A percentile compares a stretch with the other conserved stretches of the same genome.
Conservation (phyloP, 2,113 vertebrate genomes). For the Gracilinanus agilis region DNA sequence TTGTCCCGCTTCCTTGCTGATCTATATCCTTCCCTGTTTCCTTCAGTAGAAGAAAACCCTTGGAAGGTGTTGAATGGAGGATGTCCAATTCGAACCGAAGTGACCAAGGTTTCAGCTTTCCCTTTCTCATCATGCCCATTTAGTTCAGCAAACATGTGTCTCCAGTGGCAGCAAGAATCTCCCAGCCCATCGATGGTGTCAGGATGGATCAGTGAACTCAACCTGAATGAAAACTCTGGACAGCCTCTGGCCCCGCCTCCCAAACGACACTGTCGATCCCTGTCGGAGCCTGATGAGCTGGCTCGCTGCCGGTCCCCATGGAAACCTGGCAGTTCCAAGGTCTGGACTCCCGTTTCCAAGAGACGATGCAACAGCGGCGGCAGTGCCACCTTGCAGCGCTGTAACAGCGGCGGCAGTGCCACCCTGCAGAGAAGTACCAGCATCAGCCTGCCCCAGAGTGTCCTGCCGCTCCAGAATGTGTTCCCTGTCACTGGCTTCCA, state of each 20-base stretch:
- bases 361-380: constrained; percentile 86
- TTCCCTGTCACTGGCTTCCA: constrained; percentile 77
- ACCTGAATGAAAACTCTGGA: constrained; percentile 79
- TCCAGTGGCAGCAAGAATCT: constrained; percentile 81
- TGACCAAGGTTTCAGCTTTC: constrained; percentile 64
- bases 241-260: constrained; percentile 84
- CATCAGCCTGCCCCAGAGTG: constrained; percentile 79
- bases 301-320: constrained; percentile 83
- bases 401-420: constrained; percentile 81
- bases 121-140: constrained; percentile 74
- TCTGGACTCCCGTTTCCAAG: constrained; percentile 88
- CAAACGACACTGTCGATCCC: constrained; percentile 87
- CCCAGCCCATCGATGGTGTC: constrained; percentile 66
- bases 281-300: constrained; percentile 87
- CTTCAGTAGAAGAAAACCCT: constrained; percentile 79
- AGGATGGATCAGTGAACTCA: constrained; percentile 80
- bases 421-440: constrained; percentile 82
- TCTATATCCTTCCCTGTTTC: neutral
- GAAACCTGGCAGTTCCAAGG: constrained; percentile 86
- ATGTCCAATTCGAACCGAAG: constrained; percentile 77
- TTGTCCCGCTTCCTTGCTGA: neutral
- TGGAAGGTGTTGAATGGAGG: constrained; percentile 82
- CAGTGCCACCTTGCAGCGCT: constrained; percentile 82
- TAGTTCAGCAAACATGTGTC: constrained; percentile 58
- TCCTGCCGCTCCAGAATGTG: constrained; percentile 68